phyloP scores from a whole-genome alignment of 1,140 invertebrate species.

The Lordiphosa mommai region DNA sequence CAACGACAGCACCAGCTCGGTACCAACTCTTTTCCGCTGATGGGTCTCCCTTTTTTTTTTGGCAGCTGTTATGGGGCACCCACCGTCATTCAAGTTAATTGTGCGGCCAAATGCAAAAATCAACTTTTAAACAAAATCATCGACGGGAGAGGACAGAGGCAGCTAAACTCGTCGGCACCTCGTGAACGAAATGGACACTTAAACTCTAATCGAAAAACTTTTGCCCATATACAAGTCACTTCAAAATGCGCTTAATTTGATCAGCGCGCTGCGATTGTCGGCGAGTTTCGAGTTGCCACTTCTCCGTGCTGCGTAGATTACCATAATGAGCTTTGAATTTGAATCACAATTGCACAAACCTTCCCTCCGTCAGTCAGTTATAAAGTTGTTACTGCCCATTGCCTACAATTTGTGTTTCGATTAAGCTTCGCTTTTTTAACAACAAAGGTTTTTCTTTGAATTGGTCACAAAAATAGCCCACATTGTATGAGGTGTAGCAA shows the following conservation, averaged over 20 bases:
- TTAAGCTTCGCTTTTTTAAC: conserved; percentile 3
- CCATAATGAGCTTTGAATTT: conserved; percentile 62
- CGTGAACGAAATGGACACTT: conserved; percentile 74
- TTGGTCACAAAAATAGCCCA: not conserved
- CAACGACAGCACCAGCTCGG: conserved; percentile 70
- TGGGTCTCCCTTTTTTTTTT: conserved; percentile 14
- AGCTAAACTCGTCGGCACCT: conserved; percentile 53
- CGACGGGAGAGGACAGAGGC: not conserved
- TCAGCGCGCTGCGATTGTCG: conserved; percentile 72
- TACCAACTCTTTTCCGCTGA: conserved; percentile 36
- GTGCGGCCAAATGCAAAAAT: conserved; percentile 76
- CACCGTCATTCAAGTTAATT: conserved; percentile 71
- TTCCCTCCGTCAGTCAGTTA: conserved; percentile 31
- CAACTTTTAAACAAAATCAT: conserved; percentile 67
- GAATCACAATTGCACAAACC: conserved; percentile 21
- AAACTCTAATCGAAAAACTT: conserved; percentile 78
- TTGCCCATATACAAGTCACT: conserved; percentile 76
- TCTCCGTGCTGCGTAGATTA: conserved; percentile 43
- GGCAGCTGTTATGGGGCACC: conserved; percentile 52
- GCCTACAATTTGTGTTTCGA: conserved; percentile 46
- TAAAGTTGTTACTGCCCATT: conserved; percentile 68
- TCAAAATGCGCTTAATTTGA: conserved; percentile 78
- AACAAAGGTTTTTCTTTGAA: not conserved
- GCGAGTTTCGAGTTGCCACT: conserved; percentile 13
- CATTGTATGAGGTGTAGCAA: too few relatives aligned